Base-by-base conservation (phyloP, 2,113 vertebrate genomes). In the Caranx ignobilis region DNA sequence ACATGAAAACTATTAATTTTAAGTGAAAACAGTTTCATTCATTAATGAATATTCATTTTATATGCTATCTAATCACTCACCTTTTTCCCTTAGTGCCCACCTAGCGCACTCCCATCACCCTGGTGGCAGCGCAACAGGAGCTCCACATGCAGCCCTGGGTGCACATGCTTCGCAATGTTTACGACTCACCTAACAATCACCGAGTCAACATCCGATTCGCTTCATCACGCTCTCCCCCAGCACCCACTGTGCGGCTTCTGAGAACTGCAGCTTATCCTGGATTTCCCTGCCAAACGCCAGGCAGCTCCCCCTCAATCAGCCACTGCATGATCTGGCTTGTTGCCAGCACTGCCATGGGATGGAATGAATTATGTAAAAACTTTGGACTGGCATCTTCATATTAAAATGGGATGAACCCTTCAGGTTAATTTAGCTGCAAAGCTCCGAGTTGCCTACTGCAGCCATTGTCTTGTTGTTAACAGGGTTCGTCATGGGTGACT, bases 251-350 rank as follows among this genome's bases (percentile, higher is more conserved):
- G 86, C 83, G 80, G 91, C 87, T 77, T 88, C 90, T 56, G 80
- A 91, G 92, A 92, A 93, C 92, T 74, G 80, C 88, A 93, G 95
- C 92, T 97, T 95, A 96, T 94, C 94, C 91, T 86, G 94, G 94
- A 96, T 96, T 95, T 96, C 81, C 82, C 85, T 95, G 92, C 77
- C 71, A 81, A 92, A 94, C 93, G 83, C 91, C 87, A 87, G 88
- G 83, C 57, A 56, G 60, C 83, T 56, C 69, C 39, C 52, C 21
- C 67, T 75, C 75, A 74, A 10, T 67, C 67, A 61, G 76, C 67
- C 77, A 60, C 68, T 63, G 45, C 18, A 56, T 48, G 70, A 84
- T 77, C 66, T 71, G 78, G 72, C 78, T 71, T 43, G 37, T 64
- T 13, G 79, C 81, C 85, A 84, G 48, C 6, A 55, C 65, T 57